Conservation (phyloP, 1,140 invertebrate genomes). For the Drosophila pseudoobscura region DNA sequence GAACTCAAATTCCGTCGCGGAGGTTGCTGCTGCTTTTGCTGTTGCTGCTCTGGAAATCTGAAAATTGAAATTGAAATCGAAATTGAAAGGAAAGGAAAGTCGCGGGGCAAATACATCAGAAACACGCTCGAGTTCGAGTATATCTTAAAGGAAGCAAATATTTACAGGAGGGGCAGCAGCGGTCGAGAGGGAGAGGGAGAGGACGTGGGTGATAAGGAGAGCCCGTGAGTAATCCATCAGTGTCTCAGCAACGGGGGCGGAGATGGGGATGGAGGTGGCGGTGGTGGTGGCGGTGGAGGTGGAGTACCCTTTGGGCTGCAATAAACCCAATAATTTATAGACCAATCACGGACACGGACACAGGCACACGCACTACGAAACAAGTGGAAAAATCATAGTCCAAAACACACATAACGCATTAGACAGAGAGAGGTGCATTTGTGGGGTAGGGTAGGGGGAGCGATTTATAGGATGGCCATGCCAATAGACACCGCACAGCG, state of each 20-base stretch:
- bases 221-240: constrained; percentile 68
- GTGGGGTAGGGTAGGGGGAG: constrained; percentile 5
- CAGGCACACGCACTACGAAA: constrained; percentile 62
- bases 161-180: constrained; percentile 23
- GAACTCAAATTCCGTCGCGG: neutral
- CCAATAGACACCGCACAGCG: constrained; percentile 76
- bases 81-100: constrained; percentile 73
- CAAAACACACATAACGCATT: constrained; percentile 80
- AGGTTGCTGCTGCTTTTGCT: constrained; percentile 20
- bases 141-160: constrained; percentile 51
- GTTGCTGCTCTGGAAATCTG: constrained; percentile 26
- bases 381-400: constrained; percentile 81
- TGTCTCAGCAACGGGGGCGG: constrained; percentile 55
- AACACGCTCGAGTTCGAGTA: constrained; percentile 1
- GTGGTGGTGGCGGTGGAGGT: constrained; percentile 27
- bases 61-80: constrained; percentile 43
- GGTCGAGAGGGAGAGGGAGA: constrained; percentile 16
- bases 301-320: constrained; percentile 35
- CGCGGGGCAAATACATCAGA: constrained; percentile 51
- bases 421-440: constrained; percentile 19
- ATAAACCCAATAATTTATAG: constrained; percentile 77
- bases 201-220: constrained; percentile 30
- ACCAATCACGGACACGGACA: constrained; percentile 60
- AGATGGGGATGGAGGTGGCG: constrained; percentile 30
- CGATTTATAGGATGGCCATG: constrained; percentile 77